Base-by-base conservation (phyloP, 1,140 invertebrate species). In the Drosophila subobscura region DNA sequence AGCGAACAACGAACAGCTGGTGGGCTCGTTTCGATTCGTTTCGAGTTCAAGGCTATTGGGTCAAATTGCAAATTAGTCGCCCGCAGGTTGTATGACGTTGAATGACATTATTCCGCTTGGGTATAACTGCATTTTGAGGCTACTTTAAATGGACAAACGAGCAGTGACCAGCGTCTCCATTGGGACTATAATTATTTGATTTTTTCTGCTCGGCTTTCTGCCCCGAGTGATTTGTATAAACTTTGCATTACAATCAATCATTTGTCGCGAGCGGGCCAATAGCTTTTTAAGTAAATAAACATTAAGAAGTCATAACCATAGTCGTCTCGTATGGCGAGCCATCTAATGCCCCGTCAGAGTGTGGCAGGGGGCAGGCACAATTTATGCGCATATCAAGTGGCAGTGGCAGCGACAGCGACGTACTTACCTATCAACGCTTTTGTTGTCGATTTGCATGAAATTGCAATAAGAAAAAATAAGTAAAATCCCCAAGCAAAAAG, bases 1-100 rank as follows among this genome's bases (percentile, higher is more conserved):
- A 12, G 33, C 8, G 29, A 44, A 20, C 53, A 37, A 3, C 10
- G 8, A 63, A 66, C 73, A 81, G 75, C 63, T 65, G 70, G n/a
- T 72, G 53, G 53, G 70, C 56, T 70, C 66, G 66, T 57, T 57
- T 58, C 74, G 54, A 54, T 47, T 56, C 55, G 51, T 23, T 88
- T 83, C 78, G 83, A 89, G 83, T 88, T 88, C 83, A 88, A 88
- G 83, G 83, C 83, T 88, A 88, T 70, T 88, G 83, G 83, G 83
- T 88, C 83, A 88, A 86, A 57, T 60, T 74, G 81, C 64, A 72
- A 88, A 79, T 88, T 89, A 83, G 55, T 78, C 45, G 83, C 83
- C 83, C 63, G 83, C 83, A 88, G 83, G 83, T 88, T 89, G 33
- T 6, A 27, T 27, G 83, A 79, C 78, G 60, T 70, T 81, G 83